Evolutionary conservation across 2,888 invertebrate genomes (phyloP).

Genomic region (Ecdyonurus torrentis): DNA sequence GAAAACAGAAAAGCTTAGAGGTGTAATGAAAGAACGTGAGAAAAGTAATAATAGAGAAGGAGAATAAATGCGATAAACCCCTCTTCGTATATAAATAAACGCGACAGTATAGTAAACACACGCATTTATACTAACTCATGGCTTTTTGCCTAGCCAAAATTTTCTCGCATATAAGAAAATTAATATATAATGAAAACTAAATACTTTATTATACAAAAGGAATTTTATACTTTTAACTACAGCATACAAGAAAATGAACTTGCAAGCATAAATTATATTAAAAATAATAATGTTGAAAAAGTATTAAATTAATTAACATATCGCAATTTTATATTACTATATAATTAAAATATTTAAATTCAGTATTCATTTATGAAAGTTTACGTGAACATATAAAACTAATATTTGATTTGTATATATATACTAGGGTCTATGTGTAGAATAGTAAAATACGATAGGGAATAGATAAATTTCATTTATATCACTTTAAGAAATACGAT

Average conservation of each 20-base stretch:
- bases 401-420: too few relatives aligned
- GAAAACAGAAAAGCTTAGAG: background rate
- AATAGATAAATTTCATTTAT: too few relatives aligned
- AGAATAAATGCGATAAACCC: background rate
- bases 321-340: too few relatives aligned
- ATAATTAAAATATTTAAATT: too few relatives aligned
- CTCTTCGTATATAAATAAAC: background rate
- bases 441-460: too few relatives aligned
- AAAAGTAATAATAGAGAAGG: background rate
- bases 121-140: background rate
- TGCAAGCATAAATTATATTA: background rate
- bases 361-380: too few relatives aligned
- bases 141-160: too few relatives aligned
- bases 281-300: too few relatives aligned
- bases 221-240: background rate
- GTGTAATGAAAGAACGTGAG: background rate
- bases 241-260: background rate
- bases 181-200: background rate
- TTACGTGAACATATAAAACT: too few relatives aligned
- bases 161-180: background rate
- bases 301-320: too few relatives aligned
- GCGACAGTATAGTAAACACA: background rate
- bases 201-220: background rate
- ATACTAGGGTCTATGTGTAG: too few relatives aligned
- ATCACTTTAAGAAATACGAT: too few relatives aligned